A percentile compares a stretch with the other conserved stretches of the same genome.
Evolutionary conservation across 1,140 invertebrate genomes (phyloP).

Genomic region (Euborellia annulipes): DNA sequence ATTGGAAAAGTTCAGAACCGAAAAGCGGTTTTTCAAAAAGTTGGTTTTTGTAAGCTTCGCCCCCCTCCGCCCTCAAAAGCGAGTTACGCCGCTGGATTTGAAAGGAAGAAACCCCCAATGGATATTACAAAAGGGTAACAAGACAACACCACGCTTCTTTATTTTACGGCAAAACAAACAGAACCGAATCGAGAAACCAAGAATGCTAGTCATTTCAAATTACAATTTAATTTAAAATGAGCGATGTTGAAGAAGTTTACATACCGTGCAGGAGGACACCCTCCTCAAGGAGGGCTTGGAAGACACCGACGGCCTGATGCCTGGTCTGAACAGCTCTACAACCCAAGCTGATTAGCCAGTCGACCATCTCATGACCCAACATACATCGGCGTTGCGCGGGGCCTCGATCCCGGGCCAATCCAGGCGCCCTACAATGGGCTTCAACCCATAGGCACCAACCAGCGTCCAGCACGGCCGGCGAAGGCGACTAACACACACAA

Average conservation of each 20-base stretch:
- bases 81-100: not conserved
- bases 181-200: not conserved
- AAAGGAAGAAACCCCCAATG: not conserved
- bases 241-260: conserved; percentile 8
- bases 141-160: not conserved
- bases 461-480: too few relatives aligned
- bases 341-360: conserved; percentile 50
- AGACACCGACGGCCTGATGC: conserved; percentile 61
- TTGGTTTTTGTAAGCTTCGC: too few relatives aligned
- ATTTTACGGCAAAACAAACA: not conserved
- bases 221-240: not conserved
- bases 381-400: too few relatives aligned
- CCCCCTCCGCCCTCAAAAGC: too few relatives aligned
- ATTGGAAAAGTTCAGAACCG: too few relatives aligned
- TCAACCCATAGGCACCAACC: too few relatives aligned
- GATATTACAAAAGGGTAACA: not conserved
- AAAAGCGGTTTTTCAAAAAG: too few relatives aligned
- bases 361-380: conserved; percentile 58
- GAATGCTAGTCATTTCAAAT: not conserved
- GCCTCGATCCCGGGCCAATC: too few relatives aligned
- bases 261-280: conserved; percentile 62
- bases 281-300: conserved; percentile 72
- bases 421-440: too few relatives aligned
- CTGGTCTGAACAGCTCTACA: conserved; percentile 37
- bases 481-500: too few relatives aligned